Evolutionary conservation across 2,888 invertebrate species (phyloP).

Genomic region (Epirrita christyi): DNA sequence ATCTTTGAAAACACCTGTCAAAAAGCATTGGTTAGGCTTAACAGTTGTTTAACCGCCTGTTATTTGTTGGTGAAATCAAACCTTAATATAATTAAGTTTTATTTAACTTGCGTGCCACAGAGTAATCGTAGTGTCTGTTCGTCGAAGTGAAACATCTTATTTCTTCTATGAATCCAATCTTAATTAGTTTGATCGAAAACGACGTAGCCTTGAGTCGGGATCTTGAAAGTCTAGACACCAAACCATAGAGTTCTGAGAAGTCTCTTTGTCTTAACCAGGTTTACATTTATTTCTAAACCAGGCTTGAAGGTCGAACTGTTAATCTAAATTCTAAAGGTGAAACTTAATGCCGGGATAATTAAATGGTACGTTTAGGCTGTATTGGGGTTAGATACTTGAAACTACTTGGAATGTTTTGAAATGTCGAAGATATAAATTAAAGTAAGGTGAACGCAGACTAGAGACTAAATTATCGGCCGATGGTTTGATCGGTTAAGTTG

Average conservation of each 20-base stretch:
- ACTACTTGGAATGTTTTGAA: conserved; percentile 8
- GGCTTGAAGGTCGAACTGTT: conserved; percentile 33
- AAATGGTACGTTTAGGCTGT: conserved; percentile 12
- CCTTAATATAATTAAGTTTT: too few relatives aligned
- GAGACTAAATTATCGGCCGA: too few relatives aligned
- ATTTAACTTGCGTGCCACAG: too few relatives aligned
- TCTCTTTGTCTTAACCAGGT: conserved; percentile 35
- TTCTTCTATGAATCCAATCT: not conserved
- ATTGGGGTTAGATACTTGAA: conserved; percentile 10
- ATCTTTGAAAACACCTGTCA: too few relatives aligned
- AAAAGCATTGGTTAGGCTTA: too few relatives aligned
- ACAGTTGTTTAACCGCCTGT: too few relatives aligned
- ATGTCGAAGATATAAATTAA: conserved; percentile 1
- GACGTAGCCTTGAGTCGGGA: conserved; percentile 24
- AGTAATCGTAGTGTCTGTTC: too few relatives aligned
- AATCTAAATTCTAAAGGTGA: conserved; percentile 36
- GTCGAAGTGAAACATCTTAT: too few relatives aligned
- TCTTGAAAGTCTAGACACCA: conserved; percentile 41
- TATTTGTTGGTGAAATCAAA: too few relatives aligned
- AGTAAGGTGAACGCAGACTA: not conserved
- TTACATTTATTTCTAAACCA: conserved; percentile 28
- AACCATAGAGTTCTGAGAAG: conserved; percentile 47
- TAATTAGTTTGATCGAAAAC: conserved; percentile 25
- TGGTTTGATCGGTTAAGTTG: too few relatives aligned
- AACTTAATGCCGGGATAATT: conserved; percentile 28